Conservation (phyloP, 2,797 vertebrate genomes). For the Poeciliopsis gracilis region DNA sequence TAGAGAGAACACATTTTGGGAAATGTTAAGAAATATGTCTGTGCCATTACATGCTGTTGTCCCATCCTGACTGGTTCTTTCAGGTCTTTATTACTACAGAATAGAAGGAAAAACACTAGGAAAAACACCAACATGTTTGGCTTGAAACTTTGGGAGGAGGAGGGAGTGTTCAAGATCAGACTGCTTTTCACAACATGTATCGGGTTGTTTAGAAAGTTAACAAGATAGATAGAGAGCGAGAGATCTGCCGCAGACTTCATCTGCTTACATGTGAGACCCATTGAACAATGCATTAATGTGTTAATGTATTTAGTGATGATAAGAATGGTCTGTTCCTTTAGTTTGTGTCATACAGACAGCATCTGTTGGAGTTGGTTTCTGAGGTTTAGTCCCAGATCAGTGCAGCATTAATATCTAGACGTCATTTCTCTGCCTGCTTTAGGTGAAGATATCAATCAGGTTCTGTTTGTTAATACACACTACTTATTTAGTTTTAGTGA, state of each 20-base stretch:
- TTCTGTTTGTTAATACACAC: not conserved
- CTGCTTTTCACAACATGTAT: too few relatives aligned
- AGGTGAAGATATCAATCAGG: not conserved
- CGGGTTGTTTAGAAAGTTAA: too few relatives aligned
- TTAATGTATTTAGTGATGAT: not conserved
- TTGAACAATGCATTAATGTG: not conserved
- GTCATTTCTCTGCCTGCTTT: not conserved
- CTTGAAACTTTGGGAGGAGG: too few relatives aligned
- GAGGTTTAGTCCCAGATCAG: not conserved
- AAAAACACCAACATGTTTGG: too few relatives aligned
- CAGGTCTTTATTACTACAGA: not conserved
- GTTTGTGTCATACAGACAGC: not conserved
- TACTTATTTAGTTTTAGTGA: not conserved
- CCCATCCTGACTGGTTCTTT: not conserved
- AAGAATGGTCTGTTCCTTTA: not conserved
- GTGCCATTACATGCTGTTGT: not conserved
- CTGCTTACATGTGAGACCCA: not conserved
- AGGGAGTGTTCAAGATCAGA: too few relatives aligned
- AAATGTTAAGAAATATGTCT: conserved; percentile 3
- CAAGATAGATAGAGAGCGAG: too few relatives aligned
- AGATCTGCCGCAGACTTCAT: not conserved
- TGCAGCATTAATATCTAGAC: not conserved
- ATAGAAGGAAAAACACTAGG: not conserved
- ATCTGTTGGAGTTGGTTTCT: not conserved
- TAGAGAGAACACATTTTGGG: conserved; percentile 7